These are phyloP conservation scores for Trichogramma evanescens DNA, from an alignment of 2,888 invertebrate genomes.

Conservation along the genomic window DNA sequence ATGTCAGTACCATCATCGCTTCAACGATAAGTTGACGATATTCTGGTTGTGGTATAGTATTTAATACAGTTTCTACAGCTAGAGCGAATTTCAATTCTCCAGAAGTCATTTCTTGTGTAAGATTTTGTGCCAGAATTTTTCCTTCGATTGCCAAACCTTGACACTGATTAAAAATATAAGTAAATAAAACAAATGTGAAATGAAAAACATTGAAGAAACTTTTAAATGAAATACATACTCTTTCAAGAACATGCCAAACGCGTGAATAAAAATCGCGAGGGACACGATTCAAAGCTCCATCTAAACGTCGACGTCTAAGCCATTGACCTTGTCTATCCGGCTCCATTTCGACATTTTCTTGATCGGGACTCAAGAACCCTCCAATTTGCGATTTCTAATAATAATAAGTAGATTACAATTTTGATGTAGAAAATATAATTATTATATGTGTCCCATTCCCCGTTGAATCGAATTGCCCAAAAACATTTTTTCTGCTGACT, in stretches of 20 bases:
- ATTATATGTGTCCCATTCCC: neutral
- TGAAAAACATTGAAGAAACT: conserved; percentile 8
- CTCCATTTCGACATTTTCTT: conserved; percentile 47
- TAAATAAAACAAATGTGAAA: conserved; percentile 1
- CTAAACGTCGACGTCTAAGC: conserved; percentile 86
- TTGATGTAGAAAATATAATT: conserved; percentile 2
- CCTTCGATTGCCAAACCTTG: conserved; percentile 91
- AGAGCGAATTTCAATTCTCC: conserved; percentile 97
- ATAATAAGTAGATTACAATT: conserved; percentile 3
- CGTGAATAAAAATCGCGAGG: conserved; percentile 93
- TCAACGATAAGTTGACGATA: conserved; percentile 95
- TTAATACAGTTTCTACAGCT: conserved; percentile 93
- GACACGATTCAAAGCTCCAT: conserved; percentile 95
- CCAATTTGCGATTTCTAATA: conserved; percentile 53
- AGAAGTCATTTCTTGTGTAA: conserved; percentile 98
- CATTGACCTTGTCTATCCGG: conserved; percentile 92
- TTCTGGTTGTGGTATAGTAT: conserved; percentile 96
- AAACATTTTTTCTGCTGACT: neutral
- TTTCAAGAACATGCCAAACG: conserved; percentile 86
- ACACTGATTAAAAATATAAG: conserved; percentile 54
- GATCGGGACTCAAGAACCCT: conserved; percentile 45
- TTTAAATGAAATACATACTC: conserved; percentile 50
- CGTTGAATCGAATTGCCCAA: neutral
- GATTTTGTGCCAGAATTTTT: conserved; percentile 78
- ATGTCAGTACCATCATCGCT: conserved; percentile 89